Base-by-base conservation (phyloP, 2,888 invertebrate genomes). In the Hermodice carunculata region DNA sequence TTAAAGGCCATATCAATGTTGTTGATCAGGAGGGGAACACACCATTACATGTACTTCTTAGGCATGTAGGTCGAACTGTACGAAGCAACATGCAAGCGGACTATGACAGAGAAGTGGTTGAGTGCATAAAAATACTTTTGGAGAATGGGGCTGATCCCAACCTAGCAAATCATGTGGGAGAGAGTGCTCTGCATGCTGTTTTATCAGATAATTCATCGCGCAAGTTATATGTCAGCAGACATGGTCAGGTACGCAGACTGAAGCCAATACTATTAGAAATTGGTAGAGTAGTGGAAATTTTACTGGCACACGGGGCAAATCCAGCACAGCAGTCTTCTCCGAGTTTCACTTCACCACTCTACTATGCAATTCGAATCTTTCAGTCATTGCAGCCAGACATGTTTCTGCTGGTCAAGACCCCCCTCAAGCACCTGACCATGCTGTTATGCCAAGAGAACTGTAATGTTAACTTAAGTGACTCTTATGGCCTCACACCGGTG, bases 1-100 rank as follows among this genome's bases (percentile, higher is more conserved):
- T 92, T 71, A 90, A 84, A 60, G 81, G 92, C 74, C 86, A 92
- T 61, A 91, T 93, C 51, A 93, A 93, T 81, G 90, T 90, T 56
- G 90, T 92, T 0, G 92, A 93, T 79, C 90, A 90, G 43, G 86
- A 92, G 56, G 92, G 92, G 0, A 92, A 92, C 83, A 92, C 92
- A 0, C 92, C 92, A 0, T 84, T 93, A 17, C 67, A 73, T 52
- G 64, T 72, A 3, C 63, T 73, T 19, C 66, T 73, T 51, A 52
- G 67, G 22, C 69, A 72, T 46, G 73, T 72, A 22, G 73, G 73
- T 8, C 43, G 73, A n/a, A 71, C 71, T 6, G 71, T 72, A 24
- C 66, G 56, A 17, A 60, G 67, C 53, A 64, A 53, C 42, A 64
- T 70, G 14, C 73, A 73, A 62, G 48, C 62, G 1, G 69, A 69